These are phyloP conservation scores for Stratiolaelaps scimitus DNA, from an alignment of 1,140 invertebrate genomes.

Conservation along the genomic window DNA sequence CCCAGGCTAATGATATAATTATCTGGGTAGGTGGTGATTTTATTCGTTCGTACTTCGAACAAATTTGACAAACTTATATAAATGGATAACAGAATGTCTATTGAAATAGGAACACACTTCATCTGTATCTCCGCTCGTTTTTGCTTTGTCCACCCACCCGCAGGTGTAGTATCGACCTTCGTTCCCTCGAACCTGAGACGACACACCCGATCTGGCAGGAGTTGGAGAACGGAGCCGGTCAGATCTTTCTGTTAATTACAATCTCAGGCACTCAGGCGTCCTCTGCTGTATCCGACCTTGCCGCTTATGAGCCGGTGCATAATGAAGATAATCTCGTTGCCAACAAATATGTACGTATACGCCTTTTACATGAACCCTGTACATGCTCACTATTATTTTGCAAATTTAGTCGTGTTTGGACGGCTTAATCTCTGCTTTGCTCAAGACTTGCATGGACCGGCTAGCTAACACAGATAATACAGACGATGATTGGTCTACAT, in stretches of 20 bases:
- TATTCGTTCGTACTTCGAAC: background rate
- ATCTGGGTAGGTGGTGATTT: background rate
- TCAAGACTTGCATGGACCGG: too few species aligned
- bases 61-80: background rate
- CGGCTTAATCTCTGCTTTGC: too few species aligned
- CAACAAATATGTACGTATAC: constrained; percentile 64
- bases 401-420: too few species aligned
- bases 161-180: constrained; percentile 73
- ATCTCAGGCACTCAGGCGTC: constrained; percentile 84
- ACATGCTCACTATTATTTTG: too few species aligned
- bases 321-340: constrained; percentile 52
- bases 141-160: constrained; percentile 35
- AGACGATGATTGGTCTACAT: too few species aligned
- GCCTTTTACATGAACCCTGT: too few species aligned
- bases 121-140: constrained; percentile 3
- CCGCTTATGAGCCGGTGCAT: constrained; percentile 64
- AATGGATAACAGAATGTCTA: constrained; percentile 12
- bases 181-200: constrained; percentile 66
- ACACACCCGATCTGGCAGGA: constrained; percentile 77
- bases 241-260: constrained; percentile 74
- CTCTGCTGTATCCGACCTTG: constrained; percentile 78
- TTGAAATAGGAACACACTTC: constrained; percentile 17
- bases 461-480: too few species aligned
- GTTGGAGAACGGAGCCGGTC: constrained; percentile 75
- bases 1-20: too few species aligned